A percentile compares a stretch with the other conserved stretches of the same genome.
These are phyloP conservation scores for Ficedula albicollis DNA, from an alignment of 2,797 vertebrate species.

Conservation along the genomic window DNA sequence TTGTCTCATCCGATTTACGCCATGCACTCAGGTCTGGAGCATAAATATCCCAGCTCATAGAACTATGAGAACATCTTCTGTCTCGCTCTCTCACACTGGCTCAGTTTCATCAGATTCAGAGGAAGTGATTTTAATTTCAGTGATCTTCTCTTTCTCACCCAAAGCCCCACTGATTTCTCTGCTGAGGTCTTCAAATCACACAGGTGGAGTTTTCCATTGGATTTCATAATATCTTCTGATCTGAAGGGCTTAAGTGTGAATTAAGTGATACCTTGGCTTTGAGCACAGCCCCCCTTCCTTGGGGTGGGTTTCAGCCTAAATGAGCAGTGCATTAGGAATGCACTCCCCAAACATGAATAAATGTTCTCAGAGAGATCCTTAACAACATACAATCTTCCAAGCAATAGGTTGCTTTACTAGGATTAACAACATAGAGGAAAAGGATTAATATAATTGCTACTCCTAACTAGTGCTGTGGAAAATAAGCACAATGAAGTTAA, in stretches of 20 bases:
- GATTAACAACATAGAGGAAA: conserved; percentile 47
- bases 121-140: not conserved
- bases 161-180: not conserved
- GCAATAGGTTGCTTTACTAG: conserved; percentile 46
- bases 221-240: conserved; percentile 40
- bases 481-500: conserved; percentile 24
- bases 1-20: conserved; percentile 62
- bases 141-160: not conserved
- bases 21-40: conserved; percentile 16
- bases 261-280: conserved; percentile 13
- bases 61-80: not conserved
- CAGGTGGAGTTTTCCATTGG: not conserved
- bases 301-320: conserved; percentile 3
- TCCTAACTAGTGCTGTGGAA: not conserved
- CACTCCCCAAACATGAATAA: conserved; percentile 27
- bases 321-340: not conserved
- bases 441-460: conserved; percentile 59
- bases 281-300: not conserved
- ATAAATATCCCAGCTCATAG: conserved; percentile 41
- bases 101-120: not conserved
- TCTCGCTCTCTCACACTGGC: not conserved
- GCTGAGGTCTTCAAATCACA: not conserved
- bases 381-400: conserved; percentile 32
- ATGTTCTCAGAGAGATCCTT: conserved; percentile 33
- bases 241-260: conserved; percentile 4